These are phyloP conservation scores for Sipha flava DNA, from an alignment of 1,140 invertebrate species.

Conservation along the genomic window DNA sequence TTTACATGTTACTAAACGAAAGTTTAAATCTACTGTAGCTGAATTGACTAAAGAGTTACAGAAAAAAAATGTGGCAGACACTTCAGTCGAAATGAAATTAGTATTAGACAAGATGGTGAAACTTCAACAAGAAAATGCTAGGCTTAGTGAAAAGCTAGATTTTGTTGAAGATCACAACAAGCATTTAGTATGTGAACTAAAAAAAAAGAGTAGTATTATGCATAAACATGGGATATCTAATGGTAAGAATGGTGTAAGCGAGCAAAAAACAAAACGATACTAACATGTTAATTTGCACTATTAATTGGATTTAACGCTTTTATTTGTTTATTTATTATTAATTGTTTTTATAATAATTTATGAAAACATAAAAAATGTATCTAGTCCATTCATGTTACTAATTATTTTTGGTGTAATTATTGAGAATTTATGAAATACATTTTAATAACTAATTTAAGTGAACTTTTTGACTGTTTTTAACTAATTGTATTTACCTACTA, in stretches of 20 bases:
- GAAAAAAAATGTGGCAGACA: not conserved
- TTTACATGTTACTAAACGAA: constrained; percentile 18
- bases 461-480: no score
- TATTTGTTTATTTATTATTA: not conserved
- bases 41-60: constrained; percentile 22
- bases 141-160: constrained; percentile 15
- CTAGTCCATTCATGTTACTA: no score
- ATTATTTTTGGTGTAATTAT: no score
- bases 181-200: not conserved
- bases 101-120: constrained; percentile 17
- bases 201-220: not conserved
- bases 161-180: constrained; percentile 20
- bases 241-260: not conserved
- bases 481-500: no score
- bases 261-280: not conserved
- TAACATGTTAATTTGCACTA: not conserved
- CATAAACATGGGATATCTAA: not conserved
- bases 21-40: not conserved
- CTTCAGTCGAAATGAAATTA: constrained; percentile 24
- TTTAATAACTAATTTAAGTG: no score
- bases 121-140: constrained; percentile 24
- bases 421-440: no score
- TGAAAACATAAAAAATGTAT: no score
- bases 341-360: no score
- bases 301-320: not conserved